Evolutionary conservation across 37 sponge, comb jelly and placozoan species (phyloP), one percentile per base, ranked within the genome.

Genomic region (Bolinopsis microptera): DNA sequence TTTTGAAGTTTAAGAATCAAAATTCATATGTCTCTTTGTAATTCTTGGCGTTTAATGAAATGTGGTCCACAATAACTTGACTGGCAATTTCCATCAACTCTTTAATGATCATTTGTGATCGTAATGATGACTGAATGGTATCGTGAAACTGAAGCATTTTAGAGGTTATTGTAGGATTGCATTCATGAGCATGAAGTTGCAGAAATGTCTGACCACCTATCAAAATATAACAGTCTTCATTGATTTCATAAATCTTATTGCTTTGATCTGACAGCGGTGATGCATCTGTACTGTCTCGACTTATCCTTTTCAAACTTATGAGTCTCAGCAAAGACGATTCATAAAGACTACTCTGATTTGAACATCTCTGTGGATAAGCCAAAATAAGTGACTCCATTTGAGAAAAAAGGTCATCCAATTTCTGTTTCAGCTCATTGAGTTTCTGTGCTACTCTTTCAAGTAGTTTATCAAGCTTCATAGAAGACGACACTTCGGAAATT

Each of bases 301-400:
- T 48, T 18, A 48, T 13, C 13, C 13, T 48, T 13, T 82, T 18
- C 0, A 86, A 25, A 41, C 90, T 48, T 0, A 86, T 86, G 3
- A 33, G 61, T 24, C 61, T 18, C 61, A 86, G 36, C 32, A 86
- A 9, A 0, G 34, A 24, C 35, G 1, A 0, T 18, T 39, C 61
- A 41, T 86, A 86, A 2, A n/a, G 5, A 16, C 25, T 24, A 30
- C 3, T 86, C 26, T 86, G 90, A 22, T 86, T 41, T 38, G 1
- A 3, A n/a, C 90, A 86, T 16, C 28, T 86, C 39, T 39, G 2
- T 37, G 90, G 90, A 41, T 86, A 86, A 3, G 61, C 41, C 21
- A 32, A 16, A 77, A 77, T 86, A 13, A 86, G 36, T 24, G 41
- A 40, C 61, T 33, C 36, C 27, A 86, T 28, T 38, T 23, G 2